Evolutionary conservation across 2,797 vertebrate genomes (phyloP), one percentile per base, ranked within the genome.

Genomic region (Kryptolebias ocellatus): DNA sequence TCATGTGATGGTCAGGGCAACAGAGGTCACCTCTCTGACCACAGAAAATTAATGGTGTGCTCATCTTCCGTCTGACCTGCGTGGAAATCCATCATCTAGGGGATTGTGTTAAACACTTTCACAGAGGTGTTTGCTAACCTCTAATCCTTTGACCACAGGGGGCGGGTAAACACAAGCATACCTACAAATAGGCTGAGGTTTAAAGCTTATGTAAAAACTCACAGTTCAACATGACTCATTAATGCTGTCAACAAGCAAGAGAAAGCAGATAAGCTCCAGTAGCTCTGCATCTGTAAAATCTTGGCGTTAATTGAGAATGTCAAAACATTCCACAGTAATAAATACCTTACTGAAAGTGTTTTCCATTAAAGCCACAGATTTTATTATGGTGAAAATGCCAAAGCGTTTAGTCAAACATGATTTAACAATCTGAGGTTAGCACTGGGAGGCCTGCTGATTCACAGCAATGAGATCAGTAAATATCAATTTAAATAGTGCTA

Each of bases 11-110:
- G 67, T 54, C 49, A 24, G 4, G 66, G 44, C 8, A 76, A 52
- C 67, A 66, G 67, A 85, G 92, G 93, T 93, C 90, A 82, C 42
- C 66, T 67, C 67, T 75, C 72, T 88, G 90, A 91, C 89, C 90
- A 83, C 83, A 77, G 49, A 88, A 86, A 89, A 91, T 82, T 60
- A 89, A 92, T 86, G 87, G 68, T 5, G 64, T 52, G 87, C 88
- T 88, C 85, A 70, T 87, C 78, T 86, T 86, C 75, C 72, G 86
- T 89, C 83, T 80, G 92, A 91, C 81, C 86, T 66, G 89, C 73
- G 64, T 76, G 84, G 78, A 82, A 78, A 91, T 91, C 91, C 44
- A 63, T 92, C 92, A 85, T 63, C 70, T 37, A 29, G 69, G 75
- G 46, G 56, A 72, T 44, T 78, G 78, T 66, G 84, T 82, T 79